phyloP scores from a whole-genome alignment of 1,140 invertebrate species.

The Drosophila littoralis region DNA sequence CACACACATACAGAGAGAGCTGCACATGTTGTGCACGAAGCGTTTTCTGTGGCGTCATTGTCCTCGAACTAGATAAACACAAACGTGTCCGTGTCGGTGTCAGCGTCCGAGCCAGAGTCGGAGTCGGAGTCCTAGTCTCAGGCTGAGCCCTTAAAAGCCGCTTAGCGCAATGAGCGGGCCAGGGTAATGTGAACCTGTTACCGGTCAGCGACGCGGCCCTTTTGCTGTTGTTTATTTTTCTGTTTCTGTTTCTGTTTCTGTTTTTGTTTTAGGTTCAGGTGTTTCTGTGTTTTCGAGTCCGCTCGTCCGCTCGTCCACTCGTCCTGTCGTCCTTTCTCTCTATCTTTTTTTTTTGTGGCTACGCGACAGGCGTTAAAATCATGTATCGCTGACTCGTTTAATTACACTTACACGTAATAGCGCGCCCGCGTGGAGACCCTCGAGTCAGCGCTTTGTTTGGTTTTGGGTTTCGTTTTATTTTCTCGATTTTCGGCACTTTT shows the following conservation, averaged over 20 bases:
- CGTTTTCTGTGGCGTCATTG: slow-evolving; percentile 74
- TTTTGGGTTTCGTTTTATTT: slow-evolving; percentile 20
- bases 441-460: slow-evolving; percentile 25
- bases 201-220: slow-evolving; percentile 27
- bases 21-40: slow-evolving; percentile 62
- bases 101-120: background rate
- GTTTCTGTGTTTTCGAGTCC: slow-evolving; percentile 32
- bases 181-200: slow-evolving; percentile 70
- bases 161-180: slow-evolving; percentile 54
- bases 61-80: slow-evolving; percentile 53
- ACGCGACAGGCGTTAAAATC: slow-evolving; percentile 78
- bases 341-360: slow-evolving; percentile 25
- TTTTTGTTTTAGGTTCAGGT: slow-evolving; percentile 41
- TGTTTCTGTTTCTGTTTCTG: slow-evolving; percentile 3
- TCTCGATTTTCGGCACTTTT: slow-evolving; percentile 4
- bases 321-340: slow-evolving; percentile 24
- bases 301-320: background rate
- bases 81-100: slow-evolving; percentile 34
- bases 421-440: slow-evolving; percentile 31
- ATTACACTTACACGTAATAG: slow-evolving; percentile 78
- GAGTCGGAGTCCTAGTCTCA: slow-evolving; percentile 7
- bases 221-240: slow-evolving; percentile 2
- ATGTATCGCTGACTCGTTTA: slow-evolving; percentile 81
- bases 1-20: slow-evolving; percentile 19
- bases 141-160: slow-evolving; percentile 75